These are phyloP conservation scores for Poecilia velifera DNA, from an alignment of 2,797 vertebrate species.

Conservation along the genomic window DNA sequence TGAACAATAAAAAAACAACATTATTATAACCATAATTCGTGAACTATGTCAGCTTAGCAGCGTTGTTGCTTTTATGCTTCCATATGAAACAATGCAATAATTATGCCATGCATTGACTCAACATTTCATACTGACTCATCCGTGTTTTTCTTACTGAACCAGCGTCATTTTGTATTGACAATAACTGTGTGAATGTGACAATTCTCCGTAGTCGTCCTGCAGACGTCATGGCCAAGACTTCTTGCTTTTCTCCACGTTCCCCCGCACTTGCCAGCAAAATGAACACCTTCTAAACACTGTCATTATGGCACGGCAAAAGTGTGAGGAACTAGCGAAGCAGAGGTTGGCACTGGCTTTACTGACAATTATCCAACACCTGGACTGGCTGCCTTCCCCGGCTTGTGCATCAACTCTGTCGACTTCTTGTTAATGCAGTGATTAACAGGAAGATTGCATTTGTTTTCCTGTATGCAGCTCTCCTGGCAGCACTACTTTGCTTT, in stretches of 20 bases:
- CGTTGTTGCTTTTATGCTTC: background rate
- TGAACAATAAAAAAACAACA: background rate
- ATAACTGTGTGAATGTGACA: slow-evolving; percentile 16
- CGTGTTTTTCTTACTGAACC: background rate
- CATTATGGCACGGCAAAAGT: slow-evolving; percentile 61
- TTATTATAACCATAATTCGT: background rate
- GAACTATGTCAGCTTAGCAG: background rate
- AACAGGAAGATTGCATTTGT: slow-evolving; percentile 73
- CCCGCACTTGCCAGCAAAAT: slow-evolving; percentile 41
- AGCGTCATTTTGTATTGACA: slow-evolving; percentile 32
- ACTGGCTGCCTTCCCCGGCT: slow-evolving; percentile 57
- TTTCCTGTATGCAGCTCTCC: slow-evolving; percentile 60
- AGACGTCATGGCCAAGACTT: slow-evolving; percentile 37
- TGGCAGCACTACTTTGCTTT: slow-evolving; percentile 69
- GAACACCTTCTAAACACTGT: slow-evolving; percentile 57
- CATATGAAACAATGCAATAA: background rate
- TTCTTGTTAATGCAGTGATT: slow-evolving; percentile 75
- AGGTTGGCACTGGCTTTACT: slow-evolving; percentile 59
- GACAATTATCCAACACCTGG: slow-evolving; percentile 74
- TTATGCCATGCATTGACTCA: background rate
- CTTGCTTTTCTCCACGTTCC: slow-evolving; percentile 44
- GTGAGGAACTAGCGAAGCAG: slow-evolving; percentile 62
- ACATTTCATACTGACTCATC: background rate
- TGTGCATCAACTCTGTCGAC: slow-evolving; percentile 62
- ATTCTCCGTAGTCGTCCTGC: slow-evolving; percentile 27